phyloP scores from a whole-genome alignment of 1,140 invertebrate species.

The Musca vetustissima region DNA sequence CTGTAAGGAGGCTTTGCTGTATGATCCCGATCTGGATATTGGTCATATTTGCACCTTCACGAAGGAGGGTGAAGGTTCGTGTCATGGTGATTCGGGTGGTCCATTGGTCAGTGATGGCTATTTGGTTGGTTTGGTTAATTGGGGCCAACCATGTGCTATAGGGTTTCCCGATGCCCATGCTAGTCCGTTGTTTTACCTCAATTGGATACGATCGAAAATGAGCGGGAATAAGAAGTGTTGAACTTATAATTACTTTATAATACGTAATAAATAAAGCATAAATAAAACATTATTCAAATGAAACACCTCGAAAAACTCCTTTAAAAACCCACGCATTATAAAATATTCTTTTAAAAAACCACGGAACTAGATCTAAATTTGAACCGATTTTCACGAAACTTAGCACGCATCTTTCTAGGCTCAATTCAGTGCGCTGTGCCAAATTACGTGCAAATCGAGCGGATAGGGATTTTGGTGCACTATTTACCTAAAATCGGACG shows the following conservation, averaged over 20 bases:
- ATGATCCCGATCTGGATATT: constrained; percentile 31
- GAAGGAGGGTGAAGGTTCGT: constrained; percentile 57
- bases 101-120: constrained; percentile 53
- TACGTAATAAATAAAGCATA: no score
- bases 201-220: constrained; percentile 39
- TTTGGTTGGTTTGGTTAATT: constrained; percentile 59
- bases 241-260: background rate
- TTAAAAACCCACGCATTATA: no score
- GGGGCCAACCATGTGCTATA: constrained; percentile 58
- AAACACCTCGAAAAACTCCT: no score
- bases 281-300: no score
- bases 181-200: constrained; percentile 38
- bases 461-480: no score
- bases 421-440: no score
- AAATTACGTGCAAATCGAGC: no score
- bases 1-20: constrained; percentile 25
- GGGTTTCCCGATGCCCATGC: constrained; percentile 58
- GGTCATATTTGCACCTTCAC: constrained; percentile 64
- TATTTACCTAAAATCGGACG: no score
- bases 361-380: no score
- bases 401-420: no score
- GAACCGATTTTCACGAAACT: no score
- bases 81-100: constrained; percentile 63
- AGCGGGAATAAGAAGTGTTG: constrained; percentile 31
- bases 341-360: no score